A percentile compares a stretch with the other conserved stretches of the same genome.
These are phyloP conservation scores for Xylocopa sonorina DNA, from an alignment of 1,140 invertebrate species.

Conservation along the genomic window DNA sequence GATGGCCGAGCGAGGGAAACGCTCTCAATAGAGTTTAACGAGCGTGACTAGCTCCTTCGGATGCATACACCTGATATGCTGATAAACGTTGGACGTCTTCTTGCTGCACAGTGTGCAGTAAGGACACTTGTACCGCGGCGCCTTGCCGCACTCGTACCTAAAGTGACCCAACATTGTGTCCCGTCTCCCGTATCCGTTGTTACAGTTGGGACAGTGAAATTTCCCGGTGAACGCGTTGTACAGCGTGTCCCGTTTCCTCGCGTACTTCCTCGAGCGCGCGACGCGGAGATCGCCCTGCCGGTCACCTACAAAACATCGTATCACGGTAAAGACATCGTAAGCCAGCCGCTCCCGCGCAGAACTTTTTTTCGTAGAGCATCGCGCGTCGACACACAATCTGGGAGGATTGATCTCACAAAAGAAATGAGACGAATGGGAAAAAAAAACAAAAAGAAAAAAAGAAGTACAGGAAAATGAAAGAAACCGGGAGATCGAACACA, in stretches of 20 bases:
- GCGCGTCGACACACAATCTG: no score
- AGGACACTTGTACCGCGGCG: constrained; percentile 84
- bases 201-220: constrained; percentile 79
- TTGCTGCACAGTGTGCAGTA: constrained; percentile 80
- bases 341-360: neutral
- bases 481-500: neutral
- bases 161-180: constrained; percentile 80
- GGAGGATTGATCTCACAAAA: no score
- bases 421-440: no score
- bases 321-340: constrained; percentile 52
- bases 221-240: constrained; percentile 77
- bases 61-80: constrained; percentile 76
- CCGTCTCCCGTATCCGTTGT: constrained; percentile 77
- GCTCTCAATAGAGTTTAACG: constrained; percentile 76
- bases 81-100: constrained; percentile 79
- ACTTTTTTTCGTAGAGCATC: neutral
- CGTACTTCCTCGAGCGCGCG: constrained; percentile 46
- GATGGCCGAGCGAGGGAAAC: neutral
- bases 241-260: constrained; percentile 66
- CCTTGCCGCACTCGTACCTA: constrained; percentile 84
- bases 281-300: constrained; percentile 50
- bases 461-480: no score
- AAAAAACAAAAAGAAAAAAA: no score
- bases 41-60: constrained; percentile 73
- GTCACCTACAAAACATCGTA: constrained; percentile 75